phyloP scores from a whole-genome alignment of 2,113 vertebrate species.

The Gallinago undulata region DNA sequence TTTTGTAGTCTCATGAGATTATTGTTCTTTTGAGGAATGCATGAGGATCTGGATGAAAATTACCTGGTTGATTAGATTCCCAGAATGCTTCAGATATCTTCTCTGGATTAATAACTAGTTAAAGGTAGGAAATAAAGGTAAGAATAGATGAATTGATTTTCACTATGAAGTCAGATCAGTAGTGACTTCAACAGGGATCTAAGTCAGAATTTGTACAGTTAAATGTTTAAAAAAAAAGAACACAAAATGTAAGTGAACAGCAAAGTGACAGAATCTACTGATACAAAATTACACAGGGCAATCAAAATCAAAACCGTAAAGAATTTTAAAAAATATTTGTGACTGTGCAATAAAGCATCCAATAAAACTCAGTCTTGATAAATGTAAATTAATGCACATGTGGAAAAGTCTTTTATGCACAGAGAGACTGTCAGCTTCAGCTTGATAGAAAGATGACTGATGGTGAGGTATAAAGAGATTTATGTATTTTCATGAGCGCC shows the following conservation, averaged over 20 bases:
- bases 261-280: background rate
- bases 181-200: background rate
- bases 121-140: background rate
- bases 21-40: background rate
- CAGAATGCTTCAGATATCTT: background rate
- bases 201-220: background rate
- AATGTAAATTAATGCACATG: background rate
- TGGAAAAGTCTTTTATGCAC: background rate
- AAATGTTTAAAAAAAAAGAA: background rate
- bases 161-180: background rate
- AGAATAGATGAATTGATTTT: background rate
- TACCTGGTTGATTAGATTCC: background rate
- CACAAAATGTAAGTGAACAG: background rate
- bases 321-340: background rate
- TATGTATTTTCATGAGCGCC: background rate
- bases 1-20: background rate
- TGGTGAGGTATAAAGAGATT: background rate
- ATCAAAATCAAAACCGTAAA: background rate
- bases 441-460: background rate
- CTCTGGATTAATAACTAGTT: background rate
- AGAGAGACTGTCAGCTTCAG: background rate
- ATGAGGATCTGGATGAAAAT: background rate
- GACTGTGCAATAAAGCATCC: background rate
- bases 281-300: background rate
- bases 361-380: background rate